Conservation (phyloP, 2,888 invertebrate species). For the Aricia artaxerxes region DNA sequence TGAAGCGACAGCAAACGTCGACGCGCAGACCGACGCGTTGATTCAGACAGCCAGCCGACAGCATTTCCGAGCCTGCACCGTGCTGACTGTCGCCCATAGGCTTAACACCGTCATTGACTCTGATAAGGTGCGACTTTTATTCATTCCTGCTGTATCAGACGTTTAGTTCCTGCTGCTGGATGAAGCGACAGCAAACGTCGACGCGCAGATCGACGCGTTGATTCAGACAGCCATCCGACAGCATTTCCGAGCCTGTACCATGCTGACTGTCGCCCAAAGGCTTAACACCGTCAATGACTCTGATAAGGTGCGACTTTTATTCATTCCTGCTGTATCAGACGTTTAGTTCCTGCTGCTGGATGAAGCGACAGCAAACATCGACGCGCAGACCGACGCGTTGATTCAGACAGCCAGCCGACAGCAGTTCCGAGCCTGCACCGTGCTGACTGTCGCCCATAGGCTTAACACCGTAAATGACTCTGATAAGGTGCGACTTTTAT, state of each 20-base stretch:
- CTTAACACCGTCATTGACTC: constrained; percentile 90
- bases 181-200: constrained; percentile 85
- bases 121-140: constrained; percentile 69
- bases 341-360: constrained; percentile 79
- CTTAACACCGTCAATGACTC: constrained; percentile 90
- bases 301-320: constrained; percentile 69
- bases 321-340: neutral
- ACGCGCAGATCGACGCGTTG: constrained; percentile 86
- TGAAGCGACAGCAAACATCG: constrained; percentile 85
- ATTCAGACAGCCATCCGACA: constrained; percentile 90
- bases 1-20: constrained; percentile 85
- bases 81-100: constrained; percentile 94
- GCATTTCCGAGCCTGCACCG: constrained; percentile 90
- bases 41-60: constrained; percentile 90
- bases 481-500: constrained; percentile 69
- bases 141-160: neutral
- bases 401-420: constrained; percentile 90
- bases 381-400: constrained; percentile 86
- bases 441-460: constrained; percentile 94
- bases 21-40: constrained; percentile 86
- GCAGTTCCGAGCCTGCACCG: constrained; percentile 90
- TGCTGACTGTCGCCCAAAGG: constrained; percentile 94
- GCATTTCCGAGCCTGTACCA: constrained; percentile 90
- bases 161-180: constrained; percentile 74
- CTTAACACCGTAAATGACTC: constrained; percentile 90